Evolutionary conservation across 2,888 invertebrate genomes (phyloP), one percentile per base, ranked within the genome.

Genomic region (Helleia helle): DNA sequence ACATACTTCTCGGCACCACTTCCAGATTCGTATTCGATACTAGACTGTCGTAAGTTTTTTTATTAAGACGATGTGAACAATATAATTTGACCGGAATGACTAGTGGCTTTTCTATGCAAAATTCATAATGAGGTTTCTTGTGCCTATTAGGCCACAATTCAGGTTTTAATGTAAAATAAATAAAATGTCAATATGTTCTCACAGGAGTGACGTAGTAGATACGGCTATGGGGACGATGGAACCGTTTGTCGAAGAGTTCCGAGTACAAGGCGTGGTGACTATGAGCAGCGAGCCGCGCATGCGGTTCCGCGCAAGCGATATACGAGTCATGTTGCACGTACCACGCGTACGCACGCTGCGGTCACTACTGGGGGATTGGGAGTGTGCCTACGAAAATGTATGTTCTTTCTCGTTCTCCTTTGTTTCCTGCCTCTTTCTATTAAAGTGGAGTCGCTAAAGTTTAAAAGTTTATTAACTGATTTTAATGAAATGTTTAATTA

Each of bases 201-300:
- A 49, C 38, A 87, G 86, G 51, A 71, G 76, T 46, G 76, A 81
- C 38, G 62, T 87, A 8, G 12, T 80, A 8, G 74, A 81, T 18
- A 66, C 69, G 28, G 55, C 65, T 0, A 71, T 71, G 0, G 80
- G 79, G 6, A 60, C 72, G 0, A 71, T 83, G 67, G 72, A 71
- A 43, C 57, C 51, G 22, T 41, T 77, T 1, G 45, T 74, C 1
- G 58, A 59, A 1, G 59, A 67, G 48, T 70, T 74, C 29, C 57
- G 56, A 0, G 13, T 63, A 5, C 72, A 71, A 41, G 52, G 48
- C 40, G 58, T 46, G 1, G 4, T 64, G 8, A 57, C 68, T 0
- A 26, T 41, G 1, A 7, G 41, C 27, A 40, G 41, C 2, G 30
- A 41, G 1, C 40, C 54, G 4, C 64, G 68, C 0, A 37, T 55